These are phyloP conservation scores for Tadarida brasiliensis DNA, from an alignment of 2,797 vertebrate genomes.

Conservation along the genomic window DNA sequence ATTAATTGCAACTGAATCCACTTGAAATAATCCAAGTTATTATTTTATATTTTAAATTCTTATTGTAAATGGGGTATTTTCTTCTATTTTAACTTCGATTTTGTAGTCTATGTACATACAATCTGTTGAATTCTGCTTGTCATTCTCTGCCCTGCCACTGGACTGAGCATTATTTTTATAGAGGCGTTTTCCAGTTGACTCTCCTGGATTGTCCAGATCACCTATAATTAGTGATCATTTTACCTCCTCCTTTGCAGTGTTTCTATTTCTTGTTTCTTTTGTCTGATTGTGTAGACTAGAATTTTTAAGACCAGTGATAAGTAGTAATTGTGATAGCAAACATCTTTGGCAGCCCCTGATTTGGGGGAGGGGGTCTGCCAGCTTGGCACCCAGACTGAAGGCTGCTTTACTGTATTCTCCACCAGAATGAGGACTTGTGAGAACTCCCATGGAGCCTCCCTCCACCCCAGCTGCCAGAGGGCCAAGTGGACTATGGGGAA, in stretches of 20 bases:
- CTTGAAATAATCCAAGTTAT: neutral
- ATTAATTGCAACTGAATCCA: neutral
- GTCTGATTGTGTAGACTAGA: neutral
- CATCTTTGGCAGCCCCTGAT: neutral
- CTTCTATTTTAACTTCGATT: neutral
- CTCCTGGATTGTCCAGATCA: constrained; percentile 18
- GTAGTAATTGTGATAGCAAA: neutral
- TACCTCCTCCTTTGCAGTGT: neutral
- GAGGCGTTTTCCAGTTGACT: constrained; percentile 14
- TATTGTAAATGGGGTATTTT: neutral
- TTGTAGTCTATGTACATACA: too few relatives aligned
- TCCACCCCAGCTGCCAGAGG: neutral
- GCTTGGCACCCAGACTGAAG: neutral
- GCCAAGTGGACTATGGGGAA: neutral
- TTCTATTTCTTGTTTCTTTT: neutral
- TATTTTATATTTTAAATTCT: neutral
- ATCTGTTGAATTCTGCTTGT: neutral
- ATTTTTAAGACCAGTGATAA: constrained; percentile 8
- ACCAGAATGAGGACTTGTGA: neutral
- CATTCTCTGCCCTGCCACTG: neutral
- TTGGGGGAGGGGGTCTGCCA: neutral
- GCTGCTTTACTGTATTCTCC: neutral
- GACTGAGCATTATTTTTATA: neutral
- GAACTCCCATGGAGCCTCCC: neutral
- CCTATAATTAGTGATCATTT: neutral